Evolutionary conservation across 1,140 invertebrate genomes (phyloP), one percentile per base, ranked within the genome.

Genomic region (Cydia splendana): DNA sequence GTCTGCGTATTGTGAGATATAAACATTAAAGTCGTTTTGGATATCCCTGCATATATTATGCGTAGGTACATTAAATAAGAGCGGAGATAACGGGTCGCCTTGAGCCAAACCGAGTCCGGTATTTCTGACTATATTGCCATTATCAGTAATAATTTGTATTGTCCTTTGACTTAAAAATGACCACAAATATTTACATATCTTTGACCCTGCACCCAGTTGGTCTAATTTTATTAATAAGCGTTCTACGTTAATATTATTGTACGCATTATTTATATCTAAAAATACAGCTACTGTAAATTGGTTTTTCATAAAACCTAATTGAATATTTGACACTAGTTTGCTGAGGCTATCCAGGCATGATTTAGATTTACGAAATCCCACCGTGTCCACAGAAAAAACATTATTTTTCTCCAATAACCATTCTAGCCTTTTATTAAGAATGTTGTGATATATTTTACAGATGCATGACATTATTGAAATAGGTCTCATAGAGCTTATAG

Each of bases 391-490:
- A n/a, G n/a, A n/a, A n/a, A n/a, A n/a, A n/a, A n/a, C n/a, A n/a
- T n/a, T n/a, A 12, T 71, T 71, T 12, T 65, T 79, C 34, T 81
- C 76, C 28, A 79, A n/a, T 13, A 20, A 77, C 76, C 76, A 81
- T 69, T 81, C 80, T 13, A 79, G 4, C 10, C 80, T 48, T 13
- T 75, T 76, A 5, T 67, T 75, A 10, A 81, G n/a, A n/a, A 81
- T 79, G 15, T 18, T 57, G 74, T 81, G 80, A 28, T 85, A 81
- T 18, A 88, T 28, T 82, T 86, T 88, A 9, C 81, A 82, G 0
- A 80, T 2, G 10, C 81, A 79, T 4, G 85, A 79, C 12, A 87
- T 77, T n/a, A 88, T 42, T 48, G 83, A 81, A 34, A 87, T 86
- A 2, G 87, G 86, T 15, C 87, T 53, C 34, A 85, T 78, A 4